Conservation (phyloP, 2,888 invertebrate genomes). For the Saturnia japonica region DNA sequence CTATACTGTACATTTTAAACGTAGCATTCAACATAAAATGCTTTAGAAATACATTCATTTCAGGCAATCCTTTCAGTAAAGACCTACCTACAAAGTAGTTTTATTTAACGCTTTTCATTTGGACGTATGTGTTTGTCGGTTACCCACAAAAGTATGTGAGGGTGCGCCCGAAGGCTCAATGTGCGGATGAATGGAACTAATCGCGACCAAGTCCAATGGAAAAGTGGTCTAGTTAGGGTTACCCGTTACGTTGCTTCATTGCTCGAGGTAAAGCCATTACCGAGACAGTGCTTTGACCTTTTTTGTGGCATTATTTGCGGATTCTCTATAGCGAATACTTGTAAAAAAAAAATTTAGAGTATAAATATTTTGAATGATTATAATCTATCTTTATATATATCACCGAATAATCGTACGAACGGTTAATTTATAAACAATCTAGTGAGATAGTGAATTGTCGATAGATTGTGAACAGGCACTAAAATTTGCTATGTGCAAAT, state of each 20-base stretch:
- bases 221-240: constrained; percentile 39
- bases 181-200: constrained; percentile 50
- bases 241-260: constrained; percentile 30
- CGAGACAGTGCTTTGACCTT: constrained; percentile 12
- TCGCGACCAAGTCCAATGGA: constrained; percentile 53
- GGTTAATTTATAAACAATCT: too few relatives aligned
- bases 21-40: constrained; percentile 12
- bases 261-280: constrained; percentile 26
- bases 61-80: constrained; percentile 40
- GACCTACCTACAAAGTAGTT: constrained; percentile 32
- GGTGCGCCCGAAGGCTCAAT: constrained; percentile 26
- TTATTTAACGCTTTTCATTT: constrained; percentile 46
- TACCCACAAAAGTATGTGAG: constrained; percentile 30
- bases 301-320: constrained; percentile 17
- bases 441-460: too few relatives aligned
- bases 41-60: constrained; percentile 34
- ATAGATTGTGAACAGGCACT: too few relatives aligned
- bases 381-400: too few relatives aligned
- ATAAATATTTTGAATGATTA: not conserved
- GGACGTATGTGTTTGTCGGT: constrained; percentile 35
- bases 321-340: constrained; percentile 13
- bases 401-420: too few relatives aligned
- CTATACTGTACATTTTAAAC: not conserved
- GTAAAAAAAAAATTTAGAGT: not conserved
- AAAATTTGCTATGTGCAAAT: too few relatives aligned